Evolutionary conservation across 2,797 vertebrate genomes (phyloP).

Genomic region (Lacerta agilis): DNA sequence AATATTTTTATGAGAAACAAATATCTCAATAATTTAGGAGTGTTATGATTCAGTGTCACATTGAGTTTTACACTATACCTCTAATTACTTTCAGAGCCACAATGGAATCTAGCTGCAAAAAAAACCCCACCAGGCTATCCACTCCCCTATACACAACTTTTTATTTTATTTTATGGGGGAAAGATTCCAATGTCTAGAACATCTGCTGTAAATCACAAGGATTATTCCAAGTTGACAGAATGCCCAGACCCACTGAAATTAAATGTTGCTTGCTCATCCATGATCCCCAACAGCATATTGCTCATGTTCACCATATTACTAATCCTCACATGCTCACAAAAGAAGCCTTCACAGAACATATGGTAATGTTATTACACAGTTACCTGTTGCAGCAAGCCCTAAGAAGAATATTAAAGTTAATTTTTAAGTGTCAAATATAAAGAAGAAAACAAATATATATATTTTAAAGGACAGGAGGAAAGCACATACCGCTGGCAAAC

Average conservation of each 20-base stretch:
- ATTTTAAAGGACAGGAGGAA: no score
- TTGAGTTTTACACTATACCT: neutral
- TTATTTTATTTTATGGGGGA: neutral
- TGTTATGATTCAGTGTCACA: constrained; percentile 1
- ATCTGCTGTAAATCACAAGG: neutral
- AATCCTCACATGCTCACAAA: neutral
- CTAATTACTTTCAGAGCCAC: constrained; percentile 10
- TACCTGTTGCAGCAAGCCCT: neutral
- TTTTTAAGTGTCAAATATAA: neutral
- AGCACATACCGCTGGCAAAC: no score
- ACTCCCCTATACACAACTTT: no score
- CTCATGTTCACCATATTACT: neutral
- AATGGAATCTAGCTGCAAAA: neutral
- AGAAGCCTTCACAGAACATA: neutral
- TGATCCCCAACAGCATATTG: neutral
- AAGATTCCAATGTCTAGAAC: neutral
- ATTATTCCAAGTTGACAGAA: constrained; percentile 8
- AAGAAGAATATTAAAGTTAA: no score
- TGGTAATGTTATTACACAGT: neutral
- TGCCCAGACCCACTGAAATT: constrained; percentile 1
- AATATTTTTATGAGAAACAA: neutral
- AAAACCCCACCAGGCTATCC: neutral
- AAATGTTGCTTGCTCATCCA: neutral
- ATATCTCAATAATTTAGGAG: neutral
- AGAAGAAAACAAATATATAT: neutral